phyloP scores from a whole-genome alignment of 1,140 invertebrate species.

The Sinella curviseta region DNA sequence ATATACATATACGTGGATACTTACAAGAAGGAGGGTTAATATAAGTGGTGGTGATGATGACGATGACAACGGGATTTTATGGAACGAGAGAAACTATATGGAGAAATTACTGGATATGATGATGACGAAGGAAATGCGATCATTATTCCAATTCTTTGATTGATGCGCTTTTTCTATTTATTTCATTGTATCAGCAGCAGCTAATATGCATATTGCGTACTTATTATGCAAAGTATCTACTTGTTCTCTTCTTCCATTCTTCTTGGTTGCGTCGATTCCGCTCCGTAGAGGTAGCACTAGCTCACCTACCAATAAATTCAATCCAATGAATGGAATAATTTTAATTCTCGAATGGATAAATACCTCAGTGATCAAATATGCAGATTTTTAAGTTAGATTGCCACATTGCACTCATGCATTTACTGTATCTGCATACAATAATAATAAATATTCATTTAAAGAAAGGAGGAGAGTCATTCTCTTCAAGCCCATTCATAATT shows the following conservation, averaged over 20 bases:
- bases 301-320: neutral
- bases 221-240: too few species aligned
- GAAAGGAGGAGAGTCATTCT: too few species aligned
- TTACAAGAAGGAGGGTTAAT: neutral
- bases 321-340: neutral
- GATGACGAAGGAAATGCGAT: neutral
- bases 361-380: neutral
- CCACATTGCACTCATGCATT: neutral
- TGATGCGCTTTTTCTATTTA: neutral
- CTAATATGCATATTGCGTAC: too few species aligned
- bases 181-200: too few species aligned
- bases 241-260: too few species aligned
- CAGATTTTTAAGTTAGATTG: conserved; percentile 4
- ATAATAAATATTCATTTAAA: too few species aligned
- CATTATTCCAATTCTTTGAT: conserved; percentile 16
- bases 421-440: too few species aligned
- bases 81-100: neutral
- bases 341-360: too few species aligned
- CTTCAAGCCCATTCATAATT: too few species aligned
- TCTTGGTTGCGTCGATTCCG: too few species aligned
- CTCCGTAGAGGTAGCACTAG: neutral
- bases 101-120: neutral
- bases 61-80: neutral
- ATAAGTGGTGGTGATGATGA: conserved; percentile 4
- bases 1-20: neutral